Percentiles rank a stretch among this genome's conserved stretches.
Conservation (phyloP, 2,797 vertebrate genomes). For the Nasua narica region DNA sequence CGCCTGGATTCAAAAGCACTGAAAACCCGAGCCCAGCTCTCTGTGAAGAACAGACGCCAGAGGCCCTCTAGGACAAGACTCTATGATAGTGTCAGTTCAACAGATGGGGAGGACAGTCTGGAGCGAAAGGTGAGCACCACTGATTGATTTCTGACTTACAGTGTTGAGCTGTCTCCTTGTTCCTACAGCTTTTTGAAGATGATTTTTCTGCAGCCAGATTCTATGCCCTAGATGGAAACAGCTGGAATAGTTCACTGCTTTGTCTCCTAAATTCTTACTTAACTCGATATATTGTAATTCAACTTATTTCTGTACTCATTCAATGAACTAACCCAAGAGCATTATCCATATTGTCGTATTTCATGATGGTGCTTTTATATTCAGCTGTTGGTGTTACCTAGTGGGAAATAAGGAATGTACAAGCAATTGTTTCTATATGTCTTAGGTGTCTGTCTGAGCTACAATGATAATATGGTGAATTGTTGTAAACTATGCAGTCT, state of each 20-base stretch:
- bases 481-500: not conserved
- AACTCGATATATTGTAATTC: not conserved
- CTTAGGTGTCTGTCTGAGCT: constrained; percentile 38
- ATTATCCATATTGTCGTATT: not conserved
- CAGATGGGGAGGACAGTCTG: constrained; percentile 90
- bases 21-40: constrained; percentile 87
- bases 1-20: constrained; percentile 86
- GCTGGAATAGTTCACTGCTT: constrained; percentile 6
- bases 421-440: not conserved
- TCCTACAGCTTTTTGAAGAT: not conserved
- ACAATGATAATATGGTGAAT: not conserved
- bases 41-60: constrained; percentile 86
- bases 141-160: not conserved
- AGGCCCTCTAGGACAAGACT: constrained; percentile 82
- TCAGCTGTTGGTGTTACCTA: constrained; percentile 1
- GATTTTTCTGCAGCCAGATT: not conserved
- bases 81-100: constrained; percentile 88
- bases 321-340: not conserved
- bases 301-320: constrained; percentile 25
- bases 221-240: not conserved
- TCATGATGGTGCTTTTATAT: constrained; percentile 24
- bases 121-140: constrained; percentile 85
- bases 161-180: not conserved
- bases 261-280: constrained; percentile 35
- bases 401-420: constrained; percentile 1